These are phyloP conservation scores for Prochilodus magdalenae DNA, from an alignment of 2,113 vertebrate genomes.

Conservation along the genomic window DNA sequence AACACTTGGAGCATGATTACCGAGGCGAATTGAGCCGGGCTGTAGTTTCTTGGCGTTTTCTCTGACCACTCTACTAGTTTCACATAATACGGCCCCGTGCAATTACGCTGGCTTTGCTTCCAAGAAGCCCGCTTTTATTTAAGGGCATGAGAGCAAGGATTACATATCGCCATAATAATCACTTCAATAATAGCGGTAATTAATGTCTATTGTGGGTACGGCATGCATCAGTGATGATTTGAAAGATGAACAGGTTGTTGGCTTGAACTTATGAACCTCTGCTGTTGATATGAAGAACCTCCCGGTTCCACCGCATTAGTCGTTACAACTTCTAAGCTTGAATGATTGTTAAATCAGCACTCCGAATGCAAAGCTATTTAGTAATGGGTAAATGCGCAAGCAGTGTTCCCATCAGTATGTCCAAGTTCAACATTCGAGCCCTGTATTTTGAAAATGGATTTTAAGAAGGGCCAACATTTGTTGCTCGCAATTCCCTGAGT, in stretches of 20 bases:
- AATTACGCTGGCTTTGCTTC: not conserved
- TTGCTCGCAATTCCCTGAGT: conserved; percentile 1
- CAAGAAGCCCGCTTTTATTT: not conserved
- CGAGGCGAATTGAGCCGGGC: not conserved
- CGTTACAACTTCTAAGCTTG: not conserved
- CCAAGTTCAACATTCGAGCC: conserved; percentile 42
- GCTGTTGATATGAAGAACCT: not conserved
- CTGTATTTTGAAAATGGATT: conserved; percentile 20
- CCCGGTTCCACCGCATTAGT: not conserved
- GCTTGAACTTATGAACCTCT: conserved; percentile 11
- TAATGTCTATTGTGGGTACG: conserved; percentile 18
- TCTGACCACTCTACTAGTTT: not conserved
- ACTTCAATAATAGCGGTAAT: not conserved
- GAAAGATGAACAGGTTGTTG: not conserved
- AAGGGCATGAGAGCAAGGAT: not conserved
- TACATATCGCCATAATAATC: not conserved
- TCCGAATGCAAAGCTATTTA: not conserved
- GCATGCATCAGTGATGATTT: not conserved
- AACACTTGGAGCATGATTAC: conserved; percentile 22
- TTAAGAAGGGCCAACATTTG: conserved; percentile 24
- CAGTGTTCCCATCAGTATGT: conserved; percentile 24
- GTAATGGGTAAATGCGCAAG: conserved; percentile 27
- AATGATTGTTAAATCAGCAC: not conserved
- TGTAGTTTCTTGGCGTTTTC: not conserved
- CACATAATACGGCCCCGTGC: not conserved